Conservation (phyloP, 2,888 invertebrate genomes). For the Blastobasis lacticolella region DNA sequence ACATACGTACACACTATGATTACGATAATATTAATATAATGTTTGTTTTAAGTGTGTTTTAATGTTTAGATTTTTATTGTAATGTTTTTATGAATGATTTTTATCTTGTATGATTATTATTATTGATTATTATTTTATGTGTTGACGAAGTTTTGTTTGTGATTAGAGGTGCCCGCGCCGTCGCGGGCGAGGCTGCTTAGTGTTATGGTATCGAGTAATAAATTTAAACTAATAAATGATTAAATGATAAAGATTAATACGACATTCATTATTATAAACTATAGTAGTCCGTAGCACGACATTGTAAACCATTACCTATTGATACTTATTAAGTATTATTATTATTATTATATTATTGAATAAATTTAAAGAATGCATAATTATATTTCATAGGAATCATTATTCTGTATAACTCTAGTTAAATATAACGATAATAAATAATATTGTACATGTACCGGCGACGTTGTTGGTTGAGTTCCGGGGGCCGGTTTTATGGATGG, state of each 20-base stretch:
- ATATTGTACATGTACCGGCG: constrained; percentile 56
- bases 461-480: constrained; percentile 53
- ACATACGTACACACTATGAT: constrained; percentile 73
- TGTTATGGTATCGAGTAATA: constrained; percentile 64
- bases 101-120: constrained; percentile 73
- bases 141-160: constrained; percentile 73
- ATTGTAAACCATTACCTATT: constrained; percentile 74
- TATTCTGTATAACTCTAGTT: constrained; percentile 76
- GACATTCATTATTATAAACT: constrained; percentile 70
- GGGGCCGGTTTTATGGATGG: constrained; percentile 67
- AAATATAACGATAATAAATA: constrained; percentile 70
- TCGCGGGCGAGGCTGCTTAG: constrained; percentile 64
- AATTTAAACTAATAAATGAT: constrained; percentile 61
- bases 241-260: constrained; percentile 65
- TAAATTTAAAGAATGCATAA: constrained; percentile 75
- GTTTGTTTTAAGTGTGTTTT: constrained; percentile 75
- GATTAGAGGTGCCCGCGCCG: constrained; percentile 33
- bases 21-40: constrained; percentile 74
- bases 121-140: constrained; percentile 75
- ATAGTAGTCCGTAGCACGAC: constrained; percentile 70
- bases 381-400: constrained; percentile 76
- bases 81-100: constrained; percentile 75
- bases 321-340: constrained; percentile 75
- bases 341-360: constrained; percentile 72
- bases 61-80: constrained; percentile 75